phyloP scores from a whole-genome alignment of 2,113 vertebrate genomes.

The Ascaphus truei region DNA sequence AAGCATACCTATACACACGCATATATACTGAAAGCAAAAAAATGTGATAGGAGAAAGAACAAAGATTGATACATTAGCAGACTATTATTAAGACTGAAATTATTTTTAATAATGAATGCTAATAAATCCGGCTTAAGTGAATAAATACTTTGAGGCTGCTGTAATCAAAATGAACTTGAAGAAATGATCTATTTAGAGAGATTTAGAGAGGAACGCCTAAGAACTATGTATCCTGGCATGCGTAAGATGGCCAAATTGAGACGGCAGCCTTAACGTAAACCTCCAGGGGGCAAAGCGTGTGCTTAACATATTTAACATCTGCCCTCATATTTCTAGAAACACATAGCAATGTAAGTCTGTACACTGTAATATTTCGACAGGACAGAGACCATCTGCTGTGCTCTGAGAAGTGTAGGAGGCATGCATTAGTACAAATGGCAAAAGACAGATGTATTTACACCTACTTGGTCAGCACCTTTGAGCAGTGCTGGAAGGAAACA shows the following conservation, averaged over 20 bases:
- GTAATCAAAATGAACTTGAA: constrained; percentile 49
- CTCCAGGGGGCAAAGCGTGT: constrained; percentile 63
- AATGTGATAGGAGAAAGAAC: neutral
- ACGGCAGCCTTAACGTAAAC: constrained; percentile 59
- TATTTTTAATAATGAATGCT: constrained; percentile 44
- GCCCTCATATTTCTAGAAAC: constrained; percentile 62
- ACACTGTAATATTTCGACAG: constrained; percentile 54
- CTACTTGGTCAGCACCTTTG: constrained; percentile 79
- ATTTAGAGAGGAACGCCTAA: constrained; percentile 51
- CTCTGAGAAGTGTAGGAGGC: constrained; percentile 51
- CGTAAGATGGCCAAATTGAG: constrained; percentile 61
- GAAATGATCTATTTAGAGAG: constrained; percentile 45
- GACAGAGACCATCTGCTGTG: constrained; percentile 71
- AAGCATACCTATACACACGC: neutral
- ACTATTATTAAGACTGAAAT: constrained; percentile 28
- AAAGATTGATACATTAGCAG: neutral
- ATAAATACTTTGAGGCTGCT: constrained; percentile 25
- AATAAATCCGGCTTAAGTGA: constrained; percentile 29
- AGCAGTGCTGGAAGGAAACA: constrained; percentile 68
- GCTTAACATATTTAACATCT: constrained; percentile 71
- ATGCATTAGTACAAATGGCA: constrained; percentile 62
- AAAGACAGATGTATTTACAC: constrained; percentile 87
- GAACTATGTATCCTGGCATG: constrained; percentile 53
- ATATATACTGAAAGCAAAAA: neutral
- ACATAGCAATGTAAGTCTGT: constrained; percentile 51